Percentiles rank a stretch among this genome's conserved stretches.
Evolutionary conservation across 2,113 vertebrate species (phyloP).

Genomic region (Microcebus griseorufus): DNA sequence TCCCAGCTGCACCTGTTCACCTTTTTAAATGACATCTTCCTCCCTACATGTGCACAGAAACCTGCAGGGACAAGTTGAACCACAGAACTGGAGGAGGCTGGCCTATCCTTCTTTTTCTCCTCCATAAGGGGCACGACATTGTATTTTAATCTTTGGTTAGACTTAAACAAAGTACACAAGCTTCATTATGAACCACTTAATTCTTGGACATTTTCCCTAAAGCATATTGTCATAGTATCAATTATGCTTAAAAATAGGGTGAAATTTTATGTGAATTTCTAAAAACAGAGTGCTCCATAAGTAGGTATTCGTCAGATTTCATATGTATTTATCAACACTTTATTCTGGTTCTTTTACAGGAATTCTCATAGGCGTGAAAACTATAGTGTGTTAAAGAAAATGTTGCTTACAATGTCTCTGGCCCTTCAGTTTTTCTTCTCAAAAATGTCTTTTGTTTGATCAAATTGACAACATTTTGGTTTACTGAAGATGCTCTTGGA

Average conservation of each 20-base stretch:
- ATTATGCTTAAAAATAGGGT: conserved; percentile 4
- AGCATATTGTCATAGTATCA: neutral
- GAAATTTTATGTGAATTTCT: neutral
- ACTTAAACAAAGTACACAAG: neutral
- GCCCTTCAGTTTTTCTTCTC: neutral
- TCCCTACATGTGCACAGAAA: neutral
- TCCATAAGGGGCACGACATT: neutral
- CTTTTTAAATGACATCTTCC: neutral
- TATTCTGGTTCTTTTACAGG: neutral
- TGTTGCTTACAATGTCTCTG: neutral
- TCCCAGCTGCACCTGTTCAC: neutral
- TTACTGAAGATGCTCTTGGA: conserved; percentile 21
- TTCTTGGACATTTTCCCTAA: neutral
- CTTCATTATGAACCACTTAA: neutral
- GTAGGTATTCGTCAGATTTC: neutral
- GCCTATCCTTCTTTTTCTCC: neutral
- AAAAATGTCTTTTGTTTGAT: conserved; percentile 2
- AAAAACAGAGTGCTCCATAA: neutral
- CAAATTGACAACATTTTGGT: neutral
- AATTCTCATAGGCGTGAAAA: neutral
- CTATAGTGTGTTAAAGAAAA: neutral
- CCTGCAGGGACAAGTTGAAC: neutral
- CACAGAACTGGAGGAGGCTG: neutral
- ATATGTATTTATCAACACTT: neutral
- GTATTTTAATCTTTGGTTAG: neutral